Percentiles rank a stretch among this genome's conserved stretches.
phyloP scores from a whole-genome alignment of 2,797 vertebrate genomes.

The Sebastes goodei region DNA sequence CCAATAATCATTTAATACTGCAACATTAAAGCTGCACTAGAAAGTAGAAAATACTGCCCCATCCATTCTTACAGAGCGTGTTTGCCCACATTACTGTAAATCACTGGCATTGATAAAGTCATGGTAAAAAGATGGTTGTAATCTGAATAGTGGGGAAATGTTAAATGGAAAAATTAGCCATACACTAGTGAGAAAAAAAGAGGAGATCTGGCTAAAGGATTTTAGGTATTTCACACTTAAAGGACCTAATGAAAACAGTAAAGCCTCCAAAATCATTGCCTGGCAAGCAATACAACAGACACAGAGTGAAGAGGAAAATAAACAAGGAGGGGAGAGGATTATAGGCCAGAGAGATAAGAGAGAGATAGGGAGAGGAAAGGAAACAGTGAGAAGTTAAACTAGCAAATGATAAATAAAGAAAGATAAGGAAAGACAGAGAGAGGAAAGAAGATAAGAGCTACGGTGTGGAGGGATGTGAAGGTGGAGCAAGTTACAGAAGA shows the following conservation, averaged over 20 bases:
- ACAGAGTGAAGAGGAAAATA: constrained; percentile 2
- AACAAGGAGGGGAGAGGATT: constrained; percentile 13
- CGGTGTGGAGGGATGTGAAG: neutral
- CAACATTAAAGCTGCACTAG: neutral
- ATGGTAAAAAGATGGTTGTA: neutral
- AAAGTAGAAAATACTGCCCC: neutral
- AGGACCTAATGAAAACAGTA: neutral
- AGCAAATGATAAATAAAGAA: constrained; percentile 29
- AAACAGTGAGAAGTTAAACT: constrained; percentile 20
- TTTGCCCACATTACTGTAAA: neutral
- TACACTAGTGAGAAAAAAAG: neutral
- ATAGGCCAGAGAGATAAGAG: constrained; percentile 2
- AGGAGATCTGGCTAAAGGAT: neutral
- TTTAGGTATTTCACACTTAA: neutral
- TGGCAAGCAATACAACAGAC: constrained; percentile 1
- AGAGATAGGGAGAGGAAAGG: constrained; percentile 9
- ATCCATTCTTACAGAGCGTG: neutral
- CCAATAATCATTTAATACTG: neutral
- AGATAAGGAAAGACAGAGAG: neutral
- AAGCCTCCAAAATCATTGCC: neutral
- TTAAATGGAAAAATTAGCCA: neutral
- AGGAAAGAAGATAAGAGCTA: constrained; percentile 12
- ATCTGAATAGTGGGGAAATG: neutral
- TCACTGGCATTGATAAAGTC: neutral
- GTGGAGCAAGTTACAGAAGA: neutral